These are phyloP conservation scores for Panulirus ornatus DNA, from an alignment of 1,140 invertebrate species.

Conservation along the genomic window DNA sequence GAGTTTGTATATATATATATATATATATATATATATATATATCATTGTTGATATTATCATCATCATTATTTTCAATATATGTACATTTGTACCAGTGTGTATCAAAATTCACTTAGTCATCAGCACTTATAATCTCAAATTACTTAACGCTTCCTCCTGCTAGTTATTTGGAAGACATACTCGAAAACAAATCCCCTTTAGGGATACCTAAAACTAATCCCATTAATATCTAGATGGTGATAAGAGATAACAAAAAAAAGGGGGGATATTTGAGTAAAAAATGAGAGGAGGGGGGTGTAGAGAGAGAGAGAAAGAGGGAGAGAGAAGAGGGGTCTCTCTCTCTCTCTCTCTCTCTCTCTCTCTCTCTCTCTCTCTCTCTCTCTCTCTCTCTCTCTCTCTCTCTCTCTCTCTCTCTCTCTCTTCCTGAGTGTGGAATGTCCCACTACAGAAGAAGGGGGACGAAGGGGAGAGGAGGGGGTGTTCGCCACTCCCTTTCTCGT, in stretches of 20 bases:
- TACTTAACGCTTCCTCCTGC: too few species aligned
- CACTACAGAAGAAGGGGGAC: too few species aligned
- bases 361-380: not conserved
- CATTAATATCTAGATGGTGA: conserved; percentile 16
- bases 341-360: not conserved
- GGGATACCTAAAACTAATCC: conserved; percentile 16
- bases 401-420: not conserved
- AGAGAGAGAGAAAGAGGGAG: conserved; percentile 1
- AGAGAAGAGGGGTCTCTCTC: not conserved
- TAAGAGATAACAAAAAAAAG: conserved; percentile 28
- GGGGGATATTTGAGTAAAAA: conserved; percentile 20
- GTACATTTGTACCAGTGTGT: too few species aligned
- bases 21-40: too few species aligned
- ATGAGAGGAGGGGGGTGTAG: not conserved
- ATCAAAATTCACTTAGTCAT: too few species aligned
- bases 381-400: not conserved
- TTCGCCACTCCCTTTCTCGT: not conserved
- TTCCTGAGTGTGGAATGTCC: too few species aligned
- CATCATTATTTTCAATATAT: too few species aligned
- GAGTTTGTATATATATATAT: too few species aligned
- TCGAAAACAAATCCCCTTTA: too few species aligned
- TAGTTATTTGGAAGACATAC: too few species aligned
- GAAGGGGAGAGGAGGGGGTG: not conserved
- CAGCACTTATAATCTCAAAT: too few species aligned
- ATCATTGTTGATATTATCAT: too few species aligned